Base-by-base conservation (phyloP, 2,113 vertebrate species). In the Micronycteris hirsuta region DNA sequence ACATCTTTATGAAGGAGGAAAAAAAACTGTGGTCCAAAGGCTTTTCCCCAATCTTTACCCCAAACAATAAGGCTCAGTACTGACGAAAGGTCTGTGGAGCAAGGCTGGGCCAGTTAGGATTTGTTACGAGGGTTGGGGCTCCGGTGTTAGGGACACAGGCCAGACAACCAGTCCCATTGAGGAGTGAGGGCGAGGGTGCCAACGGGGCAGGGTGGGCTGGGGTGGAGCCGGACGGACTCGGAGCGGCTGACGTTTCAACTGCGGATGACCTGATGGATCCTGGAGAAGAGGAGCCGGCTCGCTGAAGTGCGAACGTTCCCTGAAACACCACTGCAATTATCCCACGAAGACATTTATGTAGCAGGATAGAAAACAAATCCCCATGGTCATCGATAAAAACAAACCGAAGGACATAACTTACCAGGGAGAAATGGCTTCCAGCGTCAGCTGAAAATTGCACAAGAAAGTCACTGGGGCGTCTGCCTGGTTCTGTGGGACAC, bases 381-480 rank as follows among this genome's bases (percentile, higher is more conserved):
- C 80, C 16, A 0, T 0, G 0, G 20, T 19, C 13, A 61, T 70
- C 87, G 31, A 61, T 73, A 58, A 49, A 24, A 89, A n/a, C 65
- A 31, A 43, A 54, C 11, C 0, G 0, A 36, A 71, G 43, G 20
- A 76, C 77, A 19, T 58, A 61, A 83, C 33, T 86, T 52, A 31
- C 20, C 1, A 4, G 83, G n/a, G 41, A 91, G 49, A 96, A 80
- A 78, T 2, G 36, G 56, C 22, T 71, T 56, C 70, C 49, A 11
- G 47, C 3, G 5, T 65, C 41, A 20, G 47, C 5, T 38, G 47
- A 52, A 84, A 26, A 88, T 45, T 22, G 31, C 12, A 38, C 2
- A 12, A 9, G 61, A 24, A 33, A 0, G 14, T 22, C 70, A 19
- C 4, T 3, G 0, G 43, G 28, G 41, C 71, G 71, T 12, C 24